Base-by-base conservation (phyloP, 2,888 invertebrate genomes). In the Mellilla xanthometata region DNA sequence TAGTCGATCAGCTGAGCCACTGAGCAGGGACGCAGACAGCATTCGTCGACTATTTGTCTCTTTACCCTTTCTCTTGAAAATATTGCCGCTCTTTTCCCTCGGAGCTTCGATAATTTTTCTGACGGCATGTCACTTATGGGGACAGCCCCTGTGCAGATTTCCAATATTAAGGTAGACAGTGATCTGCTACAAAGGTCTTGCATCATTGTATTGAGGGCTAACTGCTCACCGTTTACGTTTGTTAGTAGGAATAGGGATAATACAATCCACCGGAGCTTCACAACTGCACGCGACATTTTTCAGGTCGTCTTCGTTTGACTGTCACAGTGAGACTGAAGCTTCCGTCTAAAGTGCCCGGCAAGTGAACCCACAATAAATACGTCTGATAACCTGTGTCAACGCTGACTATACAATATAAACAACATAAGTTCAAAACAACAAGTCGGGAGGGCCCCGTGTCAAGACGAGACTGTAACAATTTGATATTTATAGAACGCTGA, bases 371-470 rank as follows among this genome's bases (percentile, higher is more conserved):
- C 73, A 81, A 76, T 81, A 86, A 84, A 85, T 82, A 84, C 71
- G 78, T 63, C 61, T 59, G 87, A 87, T 87, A 88, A 84, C 87
- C 83, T 81, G 76, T 82, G 81, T 86, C 81, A 83, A 79, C 75
- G 68, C 68, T 74, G 72, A 75, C 73, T 72, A 79, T 74, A 76
- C n/a, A n/a, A n/a, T n/a, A n/a, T n/a, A 72, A 74, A 74, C 65
- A 74, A 71, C 72, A 73, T 75, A 75, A 83, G 83, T 85, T 83
- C 82, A 86, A 81, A 87, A 87, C 82, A 87, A 86, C 84, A 85
- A 77, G 78, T 72, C 63, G 73, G 72, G 72, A 71, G 74, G 72
- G 70, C 59, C 64, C 58, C 52, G 66, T 75, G 71, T 79, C 69
- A 78, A 72, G 69, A 68, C 68, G 60, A 76, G 74, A 68, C 74